Conservation (phyloP, 2,113 vertebrate species). For the Oxyruncus cristatus region DNA sequence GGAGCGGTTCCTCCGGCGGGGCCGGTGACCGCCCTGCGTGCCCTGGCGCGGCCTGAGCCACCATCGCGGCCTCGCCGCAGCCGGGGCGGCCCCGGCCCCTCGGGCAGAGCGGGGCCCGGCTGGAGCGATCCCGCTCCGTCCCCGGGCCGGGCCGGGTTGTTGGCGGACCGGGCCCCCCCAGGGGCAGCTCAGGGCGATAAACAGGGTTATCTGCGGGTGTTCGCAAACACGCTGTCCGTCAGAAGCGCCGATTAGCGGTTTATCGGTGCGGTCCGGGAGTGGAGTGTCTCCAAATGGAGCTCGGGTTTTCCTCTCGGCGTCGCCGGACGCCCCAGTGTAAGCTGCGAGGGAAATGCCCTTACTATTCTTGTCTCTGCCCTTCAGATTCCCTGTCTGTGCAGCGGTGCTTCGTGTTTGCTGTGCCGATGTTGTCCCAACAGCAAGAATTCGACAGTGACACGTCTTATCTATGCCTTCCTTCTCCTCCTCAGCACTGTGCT, state of each 20-base stretch:
- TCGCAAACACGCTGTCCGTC: accelerated
- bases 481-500: slow-evolving; percentile 84
- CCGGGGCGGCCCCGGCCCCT: not conserved
- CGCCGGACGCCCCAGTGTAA: not conserved
- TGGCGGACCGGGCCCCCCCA: not conserved
- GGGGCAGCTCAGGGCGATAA: not conserved
- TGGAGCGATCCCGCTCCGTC: accelerated
- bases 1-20: not conserved
- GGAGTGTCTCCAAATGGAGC: accelerated
- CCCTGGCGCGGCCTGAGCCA: not conserved
- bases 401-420: slow-evolving; percentile 83
- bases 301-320: not conserved
- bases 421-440: slow-evolving; percentile 85
- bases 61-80: accelerated
- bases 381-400: slow-evolving; percentile 88
- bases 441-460: slow-evolving; percentile 88
- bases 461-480: slow-evolving; percentile 86
- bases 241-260: not conserved
- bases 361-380: not conserved
- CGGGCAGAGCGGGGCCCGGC: not conserved
- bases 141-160: too few species aligned
- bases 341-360: not conserved
- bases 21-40: accelerated
- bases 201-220: accelerated
- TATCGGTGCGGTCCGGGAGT: not conserved